These are phyloP conservation scores for Troides oblongomaculatus DNA, from an alignment of 2,888 invertebrate species.

Conservation along the genomic window DNA sequence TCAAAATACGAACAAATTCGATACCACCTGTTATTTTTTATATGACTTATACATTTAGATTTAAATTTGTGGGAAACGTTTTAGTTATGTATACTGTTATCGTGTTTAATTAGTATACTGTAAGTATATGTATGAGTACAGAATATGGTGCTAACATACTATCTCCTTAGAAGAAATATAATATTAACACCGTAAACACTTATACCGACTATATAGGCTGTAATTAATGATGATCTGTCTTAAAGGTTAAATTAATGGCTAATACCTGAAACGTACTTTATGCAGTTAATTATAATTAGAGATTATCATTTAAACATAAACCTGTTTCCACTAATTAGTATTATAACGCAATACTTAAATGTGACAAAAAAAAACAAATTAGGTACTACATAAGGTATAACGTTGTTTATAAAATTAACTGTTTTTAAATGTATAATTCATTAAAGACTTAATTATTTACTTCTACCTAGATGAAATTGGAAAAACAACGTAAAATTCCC, in stretches of 20 bases:
- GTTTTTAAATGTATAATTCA: neutral
- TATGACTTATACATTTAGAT: too few species aligned
- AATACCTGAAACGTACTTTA: neutral
- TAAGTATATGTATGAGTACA: too few species aligned
- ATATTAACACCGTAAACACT: neutral
- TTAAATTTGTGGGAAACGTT: too few species aligned
- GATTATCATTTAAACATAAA: neutral
- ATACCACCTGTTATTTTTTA: too few species aligned
- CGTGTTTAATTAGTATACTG: too few species aligned
- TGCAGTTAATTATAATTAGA: neutral
- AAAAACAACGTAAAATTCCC: neutral
- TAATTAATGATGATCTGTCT: conserved; percentile 15
- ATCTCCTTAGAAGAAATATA: too few species aligned
- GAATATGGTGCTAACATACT: too few species aligned
- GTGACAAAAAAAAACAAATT: too few species aligned
- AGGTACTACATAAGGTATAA: too few species aligned
- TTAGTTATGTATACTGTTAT: too few species aligned
- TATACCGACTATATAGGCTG: neutral
- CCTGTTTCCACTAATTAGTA: neutral
- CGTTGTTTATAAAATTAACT: neutral
- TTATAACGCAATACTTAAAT: too few species aligned
- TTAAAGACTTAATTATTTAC: neutral
- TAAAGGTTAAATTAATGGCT: conserved; percentile 12
- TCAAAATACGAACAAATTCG: too few species aligned
- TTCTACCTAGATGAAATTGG: neutral